Evolutionary conservation across 2,888 invertebrate genomes (phyloP).

Genomic region (Phytoseiulus persimilis): DNA sequence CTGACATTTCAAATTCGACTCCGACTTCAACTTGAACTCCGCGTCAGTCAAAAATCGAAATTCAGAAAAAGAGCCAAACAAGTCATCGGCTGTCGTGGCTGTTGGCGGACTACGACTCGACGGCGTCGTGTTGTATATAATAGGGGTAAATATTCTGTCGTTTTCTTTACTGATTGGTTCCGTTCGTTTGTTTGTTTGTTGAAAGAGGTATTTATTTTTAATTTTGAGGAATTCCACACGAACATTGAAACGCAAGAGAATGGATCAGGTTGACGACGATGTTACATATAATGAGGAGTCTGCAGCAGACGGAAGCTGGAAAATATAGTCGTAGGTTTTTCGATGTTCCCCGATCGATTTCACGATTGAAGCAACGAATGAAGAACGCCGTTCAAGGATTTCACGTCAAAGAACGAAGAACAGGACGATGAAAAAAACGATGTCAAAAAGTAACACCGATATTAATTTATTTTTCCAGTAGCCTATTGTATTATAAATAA

Average conservation of each 20-base stretch:
- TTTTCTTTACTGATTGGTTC: not conserved
- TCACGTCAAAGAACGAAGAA: too few species aligned
- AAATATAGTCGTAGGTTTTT: not conserved
- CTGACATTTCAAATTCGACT: too few species aligned
- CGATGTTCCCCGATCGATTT: not conserved
- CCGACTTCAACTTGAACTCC: too few species aligned
- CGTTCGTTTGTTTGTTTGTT: not conserved
- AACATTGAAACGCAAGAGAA: not conserved
- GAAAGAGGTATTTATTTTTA: not conserved
- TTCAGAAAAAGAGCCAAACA: too few species aligned
- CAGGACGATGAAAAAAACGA: not conserved
- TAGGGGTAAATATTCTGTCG: too few species aligned
- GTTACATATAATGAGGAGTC: not conserved
- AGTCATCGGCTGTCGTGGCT: too few species aligned
- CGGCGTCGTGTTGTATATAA: too few species aligned
- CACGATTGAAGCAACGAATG: not conserved
- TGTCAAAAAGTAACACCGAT: not conserved
- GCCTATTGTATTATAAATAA: not conserved
- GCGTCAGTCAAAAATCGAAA: too few species aligned
- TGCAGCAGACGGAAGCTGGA: not conserved
- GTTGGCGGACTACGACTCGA: too few species aligned
- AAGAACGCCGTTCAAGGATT: not conserved
- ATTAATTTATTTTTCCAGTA: conserved; percentile 5
- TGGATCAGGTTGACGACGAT: conserved; percentile 5
- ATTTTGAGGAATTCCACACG: not conserved